Conservation (phyloP, 2,888 invertebrate species). For the Lepidonotus clava region DNA sequence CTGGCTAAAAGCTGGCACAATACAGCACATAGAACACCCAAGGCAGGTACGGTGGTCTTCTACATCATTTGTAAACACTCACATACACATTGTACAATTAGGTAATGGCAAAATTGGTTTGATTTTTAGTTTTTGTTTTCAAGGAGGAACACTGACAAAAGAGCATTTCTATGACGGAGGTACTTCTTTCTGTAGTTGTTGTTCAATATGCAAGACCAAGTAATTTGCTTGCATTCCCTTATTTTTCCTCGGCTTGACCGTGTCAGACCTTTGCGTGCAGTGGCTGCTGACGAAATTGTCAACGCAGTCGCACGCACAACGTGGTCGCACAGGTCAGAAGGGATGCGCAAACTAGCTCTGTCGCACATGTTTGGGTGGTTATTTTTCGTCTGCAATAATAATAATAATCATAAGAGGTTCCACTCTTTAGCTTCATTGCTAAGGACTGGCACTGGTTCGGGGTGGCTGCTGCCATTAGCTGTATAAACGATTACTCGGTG, state of each 20-base stretch:
- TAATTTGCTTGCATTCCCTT: too few relatives aligned
- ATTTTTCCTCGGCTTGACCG: too few relatives aligned
- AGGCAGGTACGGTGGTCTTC: conserved; percentile 44
- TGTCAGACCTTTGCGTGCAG: neutral
- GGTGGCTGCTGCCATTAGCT: conserved; percentile 43
- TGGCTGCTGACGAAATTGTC: neutral
- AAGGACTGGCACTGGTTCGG: conserved; percentile 43
- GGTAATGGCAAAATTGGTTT: conserved; percentile 38
- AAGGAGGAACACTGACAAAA: conserved; percentile 31
- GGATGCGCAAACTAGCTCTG: neutral
- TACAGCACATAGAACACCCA: conserved; percentile 43
- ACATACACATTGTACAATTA: conserved; percentile 24
- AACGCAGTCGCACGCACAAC: conserved; percentile 18
- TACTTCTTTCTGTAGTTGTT: conserved; percentile 14
- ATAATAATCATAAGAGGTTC: neutral
- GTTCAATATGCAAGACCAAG: neutral
- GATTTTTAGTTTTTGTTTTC: too few relatives aligned
- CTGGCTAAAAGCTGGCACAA: conserved; percentile 41
- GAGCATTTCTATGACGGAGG: neutral
- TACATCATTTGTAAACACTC: conserved; percentile 17
- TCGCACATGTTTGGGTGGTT: conserved; percentile 1
- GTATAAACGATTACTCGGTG: conserved; percentile 40
- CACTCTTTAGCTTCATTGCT: neutral
- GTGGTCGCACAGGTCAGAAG: conserved; percentile 5
- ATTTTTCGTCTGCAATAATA: neutral